Evolutionary conservation across 2,797 vertebrate genomes (phyloP).

Genomic region (Spinibarbus caldwelli): DNA sequence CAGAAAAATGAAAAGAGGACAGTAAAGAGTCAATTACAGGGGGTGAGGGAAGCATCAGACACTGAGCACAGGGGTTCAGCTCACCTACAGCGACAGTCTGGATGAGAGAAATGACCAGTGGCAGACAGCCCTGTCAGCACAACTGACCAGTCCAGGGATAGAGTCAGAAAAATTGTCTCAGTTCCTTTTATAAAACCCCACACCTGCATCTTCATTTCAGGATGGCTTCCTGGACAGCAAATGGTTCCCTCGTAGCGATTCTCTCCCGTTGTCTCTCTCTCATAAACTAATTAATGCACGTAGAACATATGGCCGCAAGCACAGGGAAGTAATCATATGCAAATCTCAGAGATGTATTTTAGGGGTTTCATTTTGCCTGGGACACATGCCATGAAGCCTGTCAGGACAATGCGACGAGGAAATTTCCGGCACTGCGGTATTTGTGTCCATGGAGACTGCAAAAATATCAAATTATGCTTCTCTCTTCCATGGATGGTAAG

Average conservation of each 20-base stretch:
- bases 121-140: slow-evolving; percentile 58
- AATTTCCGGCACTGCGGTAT: slow-evolving; percentile 58
- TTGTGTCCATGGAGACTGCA: slow-evolving; percentile 38
- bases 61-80: slow-evolving; percentile 48
- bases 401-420: slow-evolving; percentile 59
- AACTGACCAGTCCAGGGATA: slow-evolving; percentile 59
- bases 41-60: slow-evolving; percentile 46
- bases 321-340: slow-evolving; percentile 70
- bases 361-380: slow-evolving; percentile 63
- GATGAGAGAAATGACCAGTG: slow-evolving; percentile 60
- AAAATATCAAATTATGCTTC: slow-evolving; percentile 51
- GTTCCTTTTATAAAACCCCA: slow-evolving; percentile 48
- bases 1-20: slow-evolving; percentile 58
- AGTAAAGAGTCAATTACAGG: slow-evolving; percentile 37
- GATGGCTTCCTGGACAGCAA: slow-evolving; percentile 40
- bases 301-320: slow-evolving; percentile 69
- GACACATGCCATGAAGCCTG: slow-evolving; percentile 63
- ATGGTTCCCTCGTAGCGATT: slow-evolving; percentile 5
- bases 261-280: slow-evolving; percentile 32
- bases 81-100: slow-evolving; percentile 60
- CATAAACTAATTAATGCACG: slow-evolving; percentile 70
- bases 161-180: slow-evolving; percentile 64
- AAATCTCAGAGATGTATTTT: slow-evolving; percentile 67
- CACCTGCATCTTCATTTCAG: slow-evolving; percentile 6
- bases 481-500: slow-evolving; percentile 30